Conservation (phyloP, 2,113 vertebrate species). For the Halichoeres trimaculatus region DNA sequence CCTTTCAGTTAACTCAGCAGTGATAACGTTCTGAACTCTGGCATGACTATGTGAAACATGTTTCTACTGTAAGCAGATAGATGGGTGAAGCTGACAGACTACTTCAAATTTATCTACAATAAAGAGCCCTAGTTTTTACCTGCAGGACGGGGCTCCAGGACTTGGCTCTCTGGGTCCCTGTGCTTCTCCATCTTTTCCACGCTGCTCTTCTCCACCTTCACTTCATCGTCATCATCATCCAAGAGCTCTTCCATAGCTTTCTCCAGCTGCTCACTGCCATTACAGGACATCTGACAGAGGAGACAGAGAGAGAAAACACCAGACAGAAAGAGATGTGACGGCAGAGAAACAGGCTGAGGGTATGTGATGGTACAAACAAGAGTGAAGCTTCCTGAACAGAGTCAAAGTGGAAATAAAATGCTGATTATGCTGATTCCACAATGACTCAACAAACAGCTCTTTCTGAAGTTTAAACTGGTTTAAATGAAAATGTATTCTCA, state of each 20-base stretch:
- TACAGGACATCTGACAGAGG: slow-evolving; percentile 87
- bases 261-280: slow-evolving; percentile 92
- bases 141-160: slow-evolving; percentile 41
- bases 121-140: slow-evolving; percentile 33
- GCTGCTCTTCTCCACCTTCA: slow-evolving; percentile 71
- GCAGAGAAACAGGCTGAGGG: not conserved
- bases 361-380: not conserved
- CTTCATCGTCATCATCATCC: slow-evolving; percentile 81
- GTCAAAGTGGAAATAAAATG: not conserved
- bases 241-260: slow-evolving; percentile 95
- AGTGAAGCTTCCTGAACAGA: slow-evolving; percentile 9
- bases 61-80: too few species aligned
- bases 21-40: slow-evolving; percentile 1
- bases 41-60: not conserved
- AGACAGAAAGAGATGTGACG: too few species aligned
- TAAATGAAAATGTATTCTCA: too few species aligned
- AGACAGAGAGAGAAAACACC: not conserved
- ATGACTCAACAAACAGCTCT: too few species aligned
- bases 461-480: too few species aligned
- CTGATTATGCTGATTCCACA: not conserved
- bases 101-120: too few species aligned
- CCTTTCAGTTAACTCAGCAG: slow-evolving; percentile 42
- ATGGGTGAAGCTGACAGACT: not conserved
- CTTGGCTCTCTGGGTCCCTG: slow-evolving; percentile 38
- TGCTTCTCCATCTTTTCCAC: slow-evolving; percentile 71